A percentile compares a stretch with the other conserved stretches of the same genome.
Evolutionary conservation across 2,888 invertebrate genomes (phyloP).

Genomic region (Mantis religiosa): DNA sequence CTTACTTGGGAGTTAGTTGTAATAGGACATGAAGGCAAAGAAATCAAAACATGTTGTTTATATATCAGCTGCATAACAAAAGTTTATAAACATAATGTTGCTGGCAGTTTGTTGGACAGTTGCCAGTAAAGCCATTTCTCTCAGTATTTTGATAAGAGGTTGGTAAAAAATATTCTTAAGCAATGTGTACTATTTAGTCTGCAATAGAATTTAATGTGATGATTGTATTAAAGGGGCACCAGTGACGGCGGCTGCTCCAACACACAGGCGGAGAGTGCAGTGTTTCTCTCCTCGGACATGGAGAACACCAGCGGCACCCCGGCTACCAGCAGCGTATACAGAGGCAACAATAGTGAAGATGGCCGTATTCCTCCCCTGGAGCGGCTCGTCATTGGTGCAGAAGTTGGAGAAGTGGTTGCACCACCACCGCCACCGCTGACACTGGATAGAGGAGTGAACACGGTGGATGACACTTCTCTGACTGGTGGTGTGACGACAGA

Average conservation of each 20-base stretch:
- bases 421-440: background rate
- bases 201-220: too few species aligned
- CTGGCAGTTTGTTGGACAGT: too few species aligned
- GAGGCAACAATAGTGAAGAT: constrained; percentile 42
- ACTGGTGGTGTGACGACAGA: background rate
- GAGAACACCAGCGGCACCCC: constrained; percentile 42
- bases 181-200: too few species aligned
- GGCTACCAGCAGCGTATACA: constrained; percentile 51
- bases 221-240: constrained; percentile 34
- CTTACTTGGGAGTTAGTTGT: too few species aligned
- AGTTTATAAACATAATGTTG: too few species aligned
- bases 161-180: too few species aligned
- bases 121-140: too few species aligned
- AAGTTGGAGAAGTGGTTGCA: constrained; percentile 16
- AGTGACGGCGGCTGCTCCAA: constrained; percentile 51
- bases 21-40: too few species aligned
- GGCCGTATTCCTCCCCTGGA: constrained; percentile 29
- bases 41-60: too few species aligned
- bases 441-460: background rate
- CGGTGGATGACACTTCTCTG: background rate
- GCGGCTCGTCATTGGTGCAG: constrained; percentile 36
- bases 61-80: too few species aligned
- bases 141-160: too few species aligned
- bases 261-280: constrained; percentile 47
- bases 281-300: constrained; percentile 45